Evolutionary conservation across 2,888 invertebrate genomes (phyloP).

Genomic region (Hartigia nigra): DNA sequence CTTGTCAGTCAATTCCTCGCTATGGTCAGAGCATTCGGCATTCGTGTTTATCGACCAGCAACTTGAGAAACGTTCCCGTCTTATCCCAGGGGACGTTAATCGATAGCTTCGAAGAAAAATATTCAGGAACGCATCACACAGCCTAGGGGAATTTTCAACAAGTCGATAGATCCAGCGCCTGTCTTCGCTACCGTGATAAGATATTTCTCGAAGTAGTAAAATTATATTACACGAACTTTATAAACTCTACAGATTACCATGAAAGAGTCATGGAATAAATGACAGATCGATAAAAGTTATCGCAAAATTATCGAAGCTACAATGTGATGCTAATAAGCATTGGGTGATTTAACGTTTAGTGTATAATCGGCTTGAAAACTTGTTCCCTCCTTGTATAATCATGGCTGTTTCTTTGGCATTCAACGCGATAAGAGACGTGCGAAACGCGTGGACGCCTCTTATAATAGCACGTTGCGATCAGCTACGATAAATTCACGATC

Average conservation of each 20-base stretch:
- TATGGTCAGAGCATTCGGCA: conserved; percentile 38
- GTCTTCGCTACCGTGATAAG: not conserved
- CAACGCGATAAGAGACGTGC: not conserved
- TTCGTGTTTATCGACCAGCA: conserved; percentile 12
- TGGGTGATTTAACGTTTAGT: not conserved
- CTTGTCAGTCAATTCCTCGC: conserved; percentile 45
- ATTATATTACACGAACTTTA: not conserved
- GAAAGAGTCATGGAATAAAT: too few species aligned
- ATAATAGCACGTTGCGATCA: not conserved
- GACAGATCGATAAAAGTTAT: not conserved
- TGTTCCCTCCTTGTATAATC: not conserved
- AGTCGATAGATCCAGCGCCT: not conserved
- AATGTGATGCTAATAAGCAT: not conserved
- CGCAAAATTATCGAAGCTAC: not conserved
- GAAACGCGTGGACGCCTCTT: not conserved
- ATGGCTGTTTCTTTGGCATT: not conserved
- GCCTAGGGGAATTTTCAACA: not conserved
- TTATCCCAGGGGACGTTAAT: not conserved
- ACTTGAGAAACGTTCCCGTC: conserved; percentile 17
- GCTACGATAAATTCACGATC: conserved; percentile 38
- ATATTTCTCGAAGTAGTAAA: not conserved
- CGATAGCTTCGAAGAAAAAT: not conserved
- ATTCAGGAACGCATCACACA: not conserved
- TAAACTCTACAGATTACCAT: not conserved
- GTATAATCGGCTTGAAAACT: not conserved